A percentile compares a stretch with the other conserved stretches of the same genome.
These are phyloP conservation scores for Tylochromis polylepis DNA, from an alignment of 2,113 vertebrate species.

Conservation along the genomic window DNA sequence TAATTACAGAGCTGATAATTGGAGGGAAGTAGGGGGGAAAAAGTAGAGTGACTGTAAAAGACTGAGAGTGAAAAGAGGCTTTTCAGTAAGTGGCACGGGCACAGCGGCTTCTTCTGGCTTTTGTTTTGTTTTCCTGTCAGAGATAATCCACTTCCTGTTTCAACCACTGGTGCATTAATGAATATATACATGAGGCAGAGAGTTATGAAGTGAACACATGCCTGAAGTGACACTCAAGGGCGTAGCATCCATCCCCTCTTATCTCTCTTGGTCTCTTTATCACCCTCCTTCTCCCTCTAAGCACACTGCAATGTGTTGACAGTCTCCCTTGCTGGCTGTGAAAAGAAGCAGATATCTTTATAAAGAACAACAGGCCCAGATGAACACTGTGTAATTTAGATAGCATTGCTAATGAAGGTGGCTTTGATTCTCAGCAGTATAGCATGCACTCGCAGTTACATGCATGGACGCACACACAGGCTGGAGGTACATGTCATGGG, in stretches of 20 bases:
- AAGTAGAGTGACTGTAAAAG: neutral
- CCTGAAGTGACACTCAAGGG: slow-evolving; percentile 12
- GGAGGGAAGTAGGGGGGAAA: neutral
- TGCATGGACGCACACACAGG: neutral
- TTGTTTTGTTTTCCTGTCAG: neutral
- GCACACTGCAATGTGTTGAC: neutral
- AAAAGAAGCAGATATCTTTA: slow-evolving; percentile 28
- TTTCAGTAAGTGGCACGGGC: neutral
- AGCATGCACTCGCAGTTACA: neutral
- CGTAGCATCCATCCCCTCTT: neutral
- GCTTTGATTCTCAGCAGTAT: neutral
- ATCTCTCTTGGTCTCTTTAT: neutral
- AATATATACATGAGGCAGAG: neutral
- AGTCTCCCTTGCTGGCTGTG: neutral
- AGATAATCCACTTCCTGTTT: neutral
- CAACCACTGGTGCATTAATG: neutral
- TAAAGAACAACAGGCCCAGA: slow-evolving; percentile 14
- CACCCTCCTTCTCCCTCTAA: neutral
- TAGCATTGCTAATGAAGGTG: slow-evolving; percentile 40
- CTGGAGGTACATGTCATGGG: neutral
- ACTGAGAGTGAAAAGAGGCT: neutral
- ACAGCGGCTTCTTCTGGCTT: neutral
- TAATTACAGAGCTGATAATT: neutral
- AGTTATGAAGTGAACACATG: neutral
- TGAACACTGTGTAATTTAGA: slow-evolving; percentile 58